A percentile compares a stretch with the other conserved stretches of the same genome.
Evolutionary conservation across 2,888 invertebrate genomes (phyloP).

Genomic region (Allygus modestus): DNA sequence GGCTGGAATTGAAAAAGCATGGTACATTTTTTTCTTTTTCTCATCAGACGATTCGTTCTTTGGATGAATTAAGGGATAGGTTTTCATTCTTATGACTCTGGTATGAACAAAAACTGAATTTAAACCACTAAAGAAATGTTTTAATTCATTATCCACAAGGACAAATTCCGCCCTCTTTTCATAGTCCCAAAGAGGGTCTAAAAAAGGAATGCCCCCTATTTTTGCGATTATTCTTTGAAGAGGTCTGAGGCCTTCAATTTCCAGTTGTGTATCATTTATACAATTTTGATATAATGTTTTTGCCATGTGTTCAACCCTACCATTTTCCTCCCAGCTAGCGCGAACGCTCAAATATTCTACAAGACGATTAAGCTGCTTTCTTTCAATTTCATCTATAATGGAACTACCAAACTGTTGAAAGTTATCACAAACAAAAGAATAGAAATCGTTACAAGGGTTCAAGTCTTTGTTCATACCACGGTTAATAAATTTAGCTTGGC

Average conservation of each 20-base stretch:
- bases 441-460: background rate
- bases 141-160: background rate
- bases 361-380: background rate
- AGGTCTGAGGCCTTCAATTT: background rate
- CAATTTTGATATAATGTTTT: conserved; percentile 1
- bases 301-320: background rate
- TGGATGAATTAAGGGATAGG: background rate
- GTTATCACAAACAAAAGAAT: background rate
- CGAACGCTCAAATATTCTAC: background rate
- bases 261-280: background rate
- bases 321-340: background rate
- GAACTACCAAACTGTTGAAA: background rate
- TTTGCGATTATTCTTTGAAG: background rate
- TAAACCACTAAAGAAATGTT: conserved; percentile 11
- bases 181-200: background rate
- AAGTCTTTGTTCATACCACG: background rate
- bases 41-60: background rate
- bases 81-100: background rate
- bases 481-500: background rate
- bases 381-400: background rate
- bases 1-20: background rate
- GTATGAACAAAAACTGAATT: background rate
- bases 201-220: background rate
- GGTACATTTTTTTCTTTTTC: background rate
- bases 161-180: background rate